A percentile compares a stretch with the other conserved stretches of the same genome.
Evolutionary conservation across 2,113 vertebrate species (phyloP).

Genomic region (Merops nubicus): DNA sequence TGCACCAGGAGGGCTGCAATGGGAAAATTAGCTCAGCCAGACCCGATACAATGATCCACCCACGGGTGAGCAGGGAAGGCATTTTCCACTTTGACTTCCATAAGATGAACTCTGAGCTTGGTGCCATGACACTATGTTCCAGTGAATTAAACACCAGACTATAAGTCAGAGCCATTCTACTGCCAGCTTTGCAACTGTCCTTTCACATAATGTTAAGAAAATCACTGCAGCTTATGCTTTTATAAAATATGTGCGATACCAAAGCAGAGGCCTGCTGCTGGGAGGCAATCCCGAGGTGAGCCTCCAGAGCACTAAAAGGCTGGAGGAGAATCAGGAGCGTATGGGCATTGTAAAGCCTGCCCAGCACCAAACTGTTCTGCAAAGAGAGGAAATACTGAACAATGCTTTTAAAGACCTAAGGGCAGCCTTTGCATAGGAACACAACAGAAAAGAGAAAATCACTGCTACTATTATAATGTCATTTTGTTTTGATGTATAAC

Average conservation of each 20-base stretch:
- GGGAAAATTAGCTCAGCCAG: too few relatives aligned
- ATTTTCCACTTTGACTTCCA: background rate
- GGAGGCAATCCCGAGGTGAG: background rate
- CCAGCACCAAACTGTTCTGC: background rate
- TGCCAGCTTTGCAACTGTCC: background rate
- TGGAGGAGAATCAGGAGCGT: background rate
- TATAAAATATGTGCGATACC: background rate
- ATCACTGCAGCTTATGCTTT: background rate
- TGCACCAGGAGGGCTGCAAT: too few relatives aligned
- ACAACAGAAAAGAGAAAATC: background rate
- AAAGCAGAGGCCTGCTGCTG: background rate
- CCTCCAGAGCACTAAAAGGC: background rate
- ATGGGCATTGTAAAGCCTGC: background rate
- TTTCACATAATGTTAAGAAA: background rate
- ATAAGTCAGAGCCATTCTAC: background rate
- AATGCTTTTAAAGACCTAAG: background rate
- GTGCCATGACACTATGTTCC: background rate
- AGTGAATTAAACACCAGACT: background rate
- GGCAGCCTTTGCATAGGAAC: background rate
- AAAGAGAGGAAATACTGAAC: background rate
- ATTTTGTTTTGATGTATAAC: background rate
- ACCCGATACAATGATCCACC: too few relatives aligned
- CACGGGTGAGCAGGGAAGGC: background rate
- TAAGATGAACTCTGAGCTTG: background rate
- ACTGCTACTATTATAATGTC: accelerated